phyloP scores from a whole-genome alignment of 1,140 invertebrate genomes.

The Elymnias hypermnestra region DNA sequence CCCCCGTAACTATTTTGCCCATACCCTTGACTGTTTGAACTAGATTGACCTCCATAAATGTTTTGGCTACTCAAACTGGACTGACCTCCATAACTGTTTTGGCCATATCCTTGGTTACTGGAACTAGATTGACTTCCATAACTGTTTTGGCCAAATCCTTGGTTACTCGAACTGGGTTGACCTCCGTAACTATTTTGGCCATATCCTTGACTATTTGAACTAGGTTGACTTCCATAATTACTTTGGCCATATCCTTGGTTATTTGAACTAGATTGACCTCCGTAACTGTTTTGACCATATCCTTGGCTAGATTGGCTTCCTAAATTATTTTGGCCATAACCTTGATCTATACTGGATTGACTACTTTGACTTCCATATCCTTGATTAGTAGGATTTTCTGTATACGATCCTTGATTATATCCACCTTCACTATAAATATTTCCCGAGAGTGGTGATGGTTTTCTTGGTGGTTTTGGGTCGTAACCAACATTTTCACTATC shows the following conservation, averaged over 20 bases:
- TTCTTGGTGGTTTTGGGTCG: constrained; percentile 19
- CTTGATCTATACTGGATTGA: no score
- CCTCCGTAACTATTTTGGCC: background rate
- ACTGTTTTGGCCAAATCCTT: constrained; percentile 1
- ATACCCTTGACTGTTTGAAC: constrained; percentile 6
- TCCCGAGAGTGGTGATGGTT: constrained; percentile 9
- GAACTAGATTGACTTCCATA: background rate
- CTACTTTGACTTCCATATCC: no score
- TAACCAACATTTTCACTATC: constrained; percentile 16
- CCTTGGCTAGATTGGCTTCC: constrained; percentile 3
- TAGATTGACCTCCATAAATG: background rate
- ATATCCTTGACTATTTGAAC: constrained; percentile 3
- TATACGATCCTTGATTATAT: constrained; percentile 15
- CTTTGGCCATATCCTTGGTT: constrained; percentile 8
- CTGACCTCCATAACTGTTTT: constrained; percentile 1
- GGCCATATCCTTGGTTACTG: background rate
- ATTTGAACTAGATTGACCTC: constrained; percentile 6
- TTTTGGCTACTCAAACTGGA: constrained; percentile 3
- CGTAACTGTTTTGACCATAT: constrained; percentile 2
- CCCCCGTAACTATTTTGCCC: constrained; percentile 8
- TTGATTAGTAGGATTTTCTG: no score
- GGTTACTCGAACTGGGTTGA: constrained; percentile 1
- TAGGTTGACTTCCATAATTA: no score
- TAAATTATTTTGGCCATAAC: no score
- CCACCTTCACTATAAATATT: constrained; percentile 14